Percentiles rank a stretch among this genome's conserved stretches.
phyloP scores from a whole-genome alignment of 1,140 invertebrate species.

The Diachasmimorpha longicaudata region DNA sequence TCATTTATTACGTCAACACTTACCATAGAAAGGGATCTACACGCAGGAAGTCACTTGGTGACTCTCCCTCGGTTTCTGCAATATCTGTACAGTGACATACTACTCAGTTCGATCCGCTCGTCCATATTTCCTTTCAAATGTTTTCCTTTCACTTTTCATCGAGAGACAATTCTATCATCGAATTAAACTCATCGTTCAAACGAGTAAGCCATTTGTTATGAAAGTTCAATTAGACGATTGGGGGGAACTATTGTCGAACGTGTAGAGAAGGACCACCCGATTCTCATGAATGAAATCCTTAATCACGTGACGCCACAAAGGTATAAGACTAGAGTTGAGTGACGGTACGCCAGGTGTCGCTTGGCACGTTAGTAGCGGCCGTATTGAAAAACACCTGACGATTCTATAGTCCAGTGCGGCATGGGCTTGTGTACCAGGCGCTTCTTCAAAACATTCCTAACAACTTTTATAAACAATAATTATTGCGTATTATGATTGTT shows the following conservation, averaged over 20 bases:
- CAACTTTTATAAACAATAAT: conserved; percentile 28
- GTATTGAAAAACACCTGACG: conserved; percentile 50
- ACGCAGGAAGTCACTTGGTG: conserved; percentile 17
- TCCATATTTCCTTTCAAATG: conserved; percentile 17
- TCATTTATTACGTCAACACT: not conserved
- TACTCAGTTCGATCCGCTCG: conserved; percentile 16
- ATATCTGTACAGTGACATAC: conserved; percentile 19
- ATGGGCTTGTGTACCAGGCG: conserved; percentile 49
- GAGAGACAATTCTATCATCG: not conserved
- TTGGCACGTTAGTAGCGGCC: conserved; percentile 30
- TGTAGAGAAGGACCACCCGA: not conserved
- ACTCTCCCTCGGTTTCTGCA: conserved; percentile 23
- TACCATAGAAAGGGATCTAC: not conserved
- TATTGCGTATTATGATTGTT: not conserved
- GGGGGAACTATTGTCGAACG: not conserved
- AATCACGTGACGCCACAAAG: conserved; percentile 7
- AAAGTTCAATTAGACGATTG: not conserved
- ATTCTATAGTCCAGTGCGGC: conserved; percentile 44
- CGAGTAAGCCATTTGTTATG: too few relatives aligned
- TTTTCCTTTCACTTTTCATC: conserved; percentile 7
- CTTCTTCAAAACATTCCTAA: conserved; percentile 47
- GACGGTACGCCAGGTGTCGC: conserved; percentile 42
- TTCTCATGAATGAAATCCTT: conserved; percentile 41
- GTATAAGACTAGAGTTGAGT: conserved; percentile 28
- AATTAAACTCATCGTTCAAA: too few relatives aligned